These are phyloP conservation scores for Pantherophis vulpinus DNA, from an alignment of 2,797 vertebrate genomes.

Conservation along the genomic window DNA sequence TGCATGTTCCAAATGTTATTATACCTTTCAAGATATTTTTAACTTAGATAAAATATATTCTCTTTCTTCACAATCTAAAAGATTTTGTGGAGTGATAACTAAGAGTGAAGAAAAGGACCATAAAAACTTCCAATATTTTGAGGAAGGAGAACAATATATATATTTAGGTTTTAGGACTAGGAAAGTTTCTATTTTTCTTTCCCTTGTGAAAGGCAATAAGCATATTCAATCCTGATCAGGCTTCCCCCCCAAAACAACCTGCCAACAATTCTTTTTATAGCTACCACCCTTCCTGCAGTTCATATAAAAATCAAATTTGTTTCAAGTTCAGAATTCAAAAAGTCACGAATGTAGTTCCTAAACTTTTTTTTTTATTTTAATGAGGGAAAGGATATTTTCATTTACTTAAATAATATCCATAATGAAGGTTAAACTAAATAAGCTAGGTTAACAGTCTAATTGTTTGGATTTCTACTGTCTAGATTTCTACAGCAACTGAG, in stretches of 20 bases:
- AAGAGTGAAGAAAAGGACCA: not conserved
- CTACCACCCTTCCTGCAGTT: not conserved
- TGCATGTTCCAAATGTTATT: not conserved
- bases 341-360: not conserved
- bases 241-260: not conserved
- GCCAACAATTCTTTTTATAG: not conserved
- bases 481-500: not conserved
- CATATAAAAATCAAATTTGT: not conserved
- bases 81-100: not conserved
- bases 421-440: not conserved
- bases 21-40: not conserved
- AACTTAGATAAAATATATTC: not conserved
- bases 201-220: not conserved
- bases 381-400: not conserved
- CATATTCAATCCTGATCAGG: not conserved
- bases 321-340: not conserved
- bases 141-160: not conserved
- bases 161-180: not conserved
- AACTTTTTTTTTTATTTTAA: not conserved
- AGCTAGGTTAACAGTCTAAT: not conserved
- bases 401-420: not conserved
- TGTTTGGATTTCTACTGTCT: not conserved
- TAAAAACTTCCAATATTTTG: not conserved
- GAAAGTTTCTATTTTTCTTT: not conserved
- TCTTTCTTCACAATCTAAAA: not conserved